Evolutionary conservation across 2,888 invertebrate genomes (phyloP).

Genomic region (Agrochola macilenta): DNA sequence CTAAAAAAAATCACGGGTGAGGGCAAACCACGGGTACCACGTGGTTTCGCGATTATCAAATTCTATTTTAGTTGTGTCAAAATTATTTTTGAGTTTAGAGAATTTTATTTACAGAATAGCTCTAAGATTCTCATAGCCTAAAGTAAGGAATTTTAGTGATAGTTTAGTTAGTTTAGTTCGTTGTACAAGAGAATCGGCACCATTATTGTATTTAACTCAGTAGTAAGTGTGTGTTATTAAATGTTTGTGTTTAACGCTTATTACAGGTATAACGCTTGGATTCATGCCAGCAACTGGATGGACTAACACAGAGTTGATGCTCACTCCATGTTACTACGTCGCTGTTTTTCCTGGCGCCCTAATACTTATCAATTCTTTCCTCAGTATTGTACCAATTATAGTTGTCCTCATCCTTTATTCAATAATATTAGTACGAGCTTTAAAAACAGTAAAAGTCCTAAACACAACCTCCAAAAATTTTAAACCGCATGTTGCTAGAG

Average conservation of each 20-base stretch:
- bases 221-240: constrained; percentile 48
- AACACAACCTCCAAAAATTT: constrained; percentile 75
- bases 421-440: constrained; percentile 90
- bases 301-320: constrained; percentile 80
- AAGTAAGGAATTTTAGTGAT: too few relatives aligned
- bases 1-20: too few relatives aligned
- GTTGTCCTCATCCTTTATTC: constrained; percentile 89
- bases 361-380: constrained; percentile 88
- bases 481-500: constrained; percentile 63
- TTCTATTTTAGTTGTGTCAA: too few relatives aligned
- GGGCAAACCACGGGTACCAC: too few relatives aligned
- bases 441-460: constrained; percentile 84
- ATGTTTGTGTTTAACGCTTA: constrained; percentile 63
- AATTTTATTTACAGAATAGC: too few relatives aligned
- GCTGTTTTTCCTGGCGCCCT: constrained; percentile 89
- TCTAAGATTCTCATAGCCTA: too few relatives aligned
- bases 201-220: constrained; percentile 40
- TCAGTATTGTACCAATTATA: constrained; percentile 89
- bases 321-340: constrained; percentile 89
- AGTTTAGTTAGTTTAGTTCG: too few relatives aligned
- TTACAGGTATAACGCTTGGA: constrained; percentile 90
- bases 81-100: too few relatives aligned
- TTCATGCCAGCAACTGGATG: constrained; percentile 91
- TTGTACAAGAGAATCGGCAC: too few relatives aligned
- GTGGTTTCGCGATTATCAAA: too few relatives aligned